These are phyloP conservation scores for Aspidapion aeneum DNA, from an alignment of 2,888 invertebrate genomes.

Conservation along the genomic window DNA sequence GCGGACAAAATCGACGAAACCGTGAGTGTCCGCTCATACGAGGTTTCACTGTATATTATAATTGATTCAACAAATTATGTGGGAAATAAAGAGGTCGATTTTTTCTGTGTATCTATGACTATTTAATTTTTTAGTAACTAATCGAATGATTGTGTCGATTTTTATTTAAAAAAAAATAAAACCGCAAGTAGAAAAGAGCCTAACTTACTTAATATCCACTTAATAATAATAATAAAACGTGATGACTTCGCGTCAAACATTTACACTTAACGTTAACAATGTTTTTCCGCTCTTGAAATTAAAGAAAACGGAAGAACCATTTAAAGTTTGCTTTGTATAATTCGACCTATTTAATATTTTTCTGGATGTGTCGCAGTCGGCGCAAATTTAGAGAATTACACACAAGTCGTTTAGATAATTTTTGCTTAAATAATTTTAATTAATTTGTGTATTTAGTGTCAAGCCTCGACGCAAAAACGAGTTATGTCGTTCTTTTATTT, in stretches of 20 bases:
- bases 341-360: background rate
- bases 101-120: no score
- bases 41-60: no score
- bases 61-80: no score
- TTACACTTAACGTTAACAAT: constrained; percentile 44
- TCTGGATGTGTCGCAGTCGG: background rate
- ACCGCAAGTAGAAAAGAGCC: no score
- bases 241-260: constrained; percentile 49
- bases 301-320: constrained; percentile 48
- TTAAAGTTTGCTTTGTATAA: constrained; percentile 40
- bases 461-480: background rate
- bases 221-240: constrained; percentile 26
- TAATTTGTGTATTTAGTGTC: background rate
- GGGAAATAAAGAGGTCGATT: no score
- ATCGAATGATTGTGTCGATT: no score
- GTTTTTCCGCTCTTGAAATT: constrained; percentile 45
- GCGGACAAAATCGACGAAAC: no score
- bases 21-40: no score
- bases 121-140: no score
- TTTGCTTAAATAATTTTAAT: background rate
- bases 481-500: no score
- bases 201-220: no score
- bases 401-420: background rate
- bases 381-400: background rate
- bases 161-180: no score